Base-by-base conservation (phyloP, 2,888 invertebrate species). In the Drosophila mulleri region DNA sequence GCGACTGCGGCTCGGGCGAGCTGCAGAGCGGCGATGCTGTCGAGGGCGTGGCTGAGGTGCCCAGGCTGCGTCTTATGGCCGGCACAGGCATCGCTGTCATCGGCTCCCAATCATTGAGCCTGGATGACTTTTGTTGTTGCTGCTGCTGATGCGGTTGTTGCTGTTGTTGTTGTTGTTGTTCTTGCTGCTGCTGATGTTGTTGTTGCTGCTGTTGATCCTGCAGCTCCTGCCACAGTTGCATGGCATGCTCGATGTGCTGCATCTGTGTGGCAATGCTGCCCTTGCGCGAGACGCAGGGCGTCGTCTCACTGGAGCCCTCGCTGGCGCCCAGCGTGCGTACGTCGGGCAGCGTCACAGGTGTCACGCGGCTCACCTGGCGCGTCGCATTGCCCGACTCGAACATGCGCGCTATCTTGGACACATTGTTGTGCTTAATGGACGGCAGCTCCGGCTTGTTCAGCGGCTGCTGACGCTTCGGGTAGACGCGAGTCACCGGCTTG, bases 351-450 rank as follows among this genome's bases (percentile, higher is more conserved):
- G 88, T 75, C 5, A 87, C 87, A 11, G 91, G 91, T 11, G 84
- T 72, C 11, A 91, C 92, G 11, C 92, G 85, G 71, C 84, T 92
- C 45, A 91, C 89, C 1, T 91, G 91, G 47, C 90, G 89, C 12
- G 72, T 79, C 1, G 82, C 71, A 20, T 54, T 79, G 58, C 91
- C 91, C 65, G 89, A 84, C 72, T 92, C 92, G 62, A 92, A 92
- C 92, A 91, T 91, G 66, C 91, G 87, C 14, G 92, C 92, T 6
- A 92, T 92, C 75, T 92, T 91, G 65, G 91, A 92, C 35, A 92
- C 92, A 75, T 92, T 85, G 48, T 87, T 91, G 45, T 87, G 83
- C 60, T 83, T 80, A 5, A 83, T 78, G 1, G 80, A 76, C 12
- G 75, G 35, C 16, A 71, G 57, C n/a, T 66, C 66, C 32, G 67